phyloP scores from a whole-genome alignment of 2,113 vertebrate genomes.

The Dolichotis patagonum region DNA sequence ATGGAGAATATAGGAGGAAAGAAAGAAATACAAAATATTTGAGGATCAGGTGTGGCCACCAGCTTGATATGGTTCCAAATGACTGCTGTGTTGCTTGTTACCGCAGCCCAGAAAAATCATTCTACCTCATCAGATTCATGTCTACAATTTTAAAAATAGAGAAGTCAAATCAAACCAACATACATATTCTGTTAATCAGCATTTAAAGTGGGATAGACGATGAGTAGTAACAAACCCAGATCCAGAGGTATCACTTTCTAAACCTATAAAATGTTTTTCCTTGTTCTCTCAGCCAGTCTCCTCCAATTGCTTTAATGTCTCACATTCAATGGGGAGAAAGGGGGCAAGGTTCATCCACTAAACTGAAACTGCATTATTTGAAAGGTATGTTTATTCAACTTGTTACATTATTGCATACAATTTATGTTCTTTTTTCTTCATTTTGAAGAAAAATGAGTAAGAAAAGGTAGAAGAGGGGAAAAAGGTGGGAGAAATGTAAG shows the following conservation, averaged over 20 bases:
- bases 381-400: not conserved
- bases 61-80: not conserved
- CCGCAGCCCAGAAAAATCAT: slow-evolving; percentile 27
- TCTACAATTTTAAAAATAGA: not conserved
- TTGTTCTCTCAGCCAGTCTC: not conserved
- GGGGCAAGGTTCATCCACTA: not conserved
- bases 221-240: not conserved
- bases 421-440: not conserved
- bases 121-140: not conserved
- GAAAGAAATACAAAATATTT: not conserved
- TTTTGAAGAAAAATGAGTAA: slow-evolving; percentile 41
- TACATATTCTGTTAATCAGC: not conserved
- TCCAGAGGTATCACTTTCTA: not conserved
- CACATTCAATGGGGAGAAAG: not conserved
- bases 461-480: not conserved
- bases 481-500: not conserved
- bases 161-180: slow-evolving; percentile 8
- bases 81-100: not conserved
- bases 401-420: not conserved
- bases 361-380: not conserved
- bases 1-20: not conserved
- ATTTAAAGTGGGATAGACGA: not conserved
- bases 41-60: not conserved
- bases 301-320: not conserved
- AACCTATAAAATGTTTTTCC: too few relatives aligned